phyloP scores from a whole-genome alignment of 2,113 vertebrate genomes.

The Otolemur garnettii region DNA sequence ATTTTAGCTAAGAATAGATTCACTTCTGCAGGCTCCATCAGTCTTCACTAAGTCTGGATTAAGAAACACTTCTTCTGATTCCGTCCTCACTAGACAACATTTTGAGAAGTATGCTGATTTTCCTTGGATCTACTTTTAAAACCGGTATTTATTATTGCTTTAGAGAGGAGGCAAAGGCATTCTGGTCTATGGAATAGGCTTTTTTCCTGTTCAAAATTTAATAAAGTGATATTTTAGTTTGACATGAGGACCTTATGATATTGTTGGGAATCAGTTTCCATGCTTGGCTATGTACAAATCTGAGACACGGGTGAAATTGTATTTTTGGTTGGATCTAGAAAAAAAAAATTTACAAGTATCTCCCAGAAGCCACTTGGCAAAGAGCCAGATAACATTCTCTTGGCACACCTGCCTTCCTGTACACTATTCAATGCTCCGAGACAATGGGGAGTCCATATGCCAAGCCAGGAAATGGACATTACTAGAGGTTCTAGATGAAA shows the following conservation, averaged over 20 bases:
- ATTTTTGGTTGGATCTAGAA: neutral
- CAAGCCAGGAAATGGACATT: neutral
- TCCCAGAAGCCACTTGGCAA: neutral
- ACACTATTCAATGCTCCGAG: neutral
- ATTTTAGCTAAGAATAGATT: neutral
- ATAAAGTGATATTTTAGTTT: neutral
- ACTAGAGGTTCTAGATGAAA: constrained; percentile 12
- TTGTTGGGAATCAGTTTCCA: neutral
- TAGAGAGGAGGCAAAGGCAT: neutral
- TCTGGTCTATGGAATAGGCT: neutral
- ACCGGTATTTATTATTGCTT: neutral
- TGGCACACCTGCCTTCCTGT: neutral
- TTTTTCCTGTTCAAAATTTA: neutral
- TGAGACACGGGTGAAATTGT: neutral
- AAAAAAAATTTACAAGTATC: neutral
- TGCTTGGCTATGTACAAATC: neutral
- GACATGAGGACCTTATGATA: neutral
- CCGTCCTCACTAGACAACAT: neutral
- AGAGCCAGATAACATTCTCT: neutral
- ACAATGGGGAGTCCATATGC: neutral
- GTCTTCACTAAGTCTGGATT: neutral
- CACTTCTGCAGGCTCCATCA: neutral
- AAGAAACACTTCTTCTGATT: neutral
- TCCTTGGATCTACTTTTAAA: neutral
- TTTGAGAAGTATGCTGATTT: neutral